phyloP scores from a whole-genome alignment of 1,140 invertebrate genomes.

The Bicyclus anynana region DNA sequence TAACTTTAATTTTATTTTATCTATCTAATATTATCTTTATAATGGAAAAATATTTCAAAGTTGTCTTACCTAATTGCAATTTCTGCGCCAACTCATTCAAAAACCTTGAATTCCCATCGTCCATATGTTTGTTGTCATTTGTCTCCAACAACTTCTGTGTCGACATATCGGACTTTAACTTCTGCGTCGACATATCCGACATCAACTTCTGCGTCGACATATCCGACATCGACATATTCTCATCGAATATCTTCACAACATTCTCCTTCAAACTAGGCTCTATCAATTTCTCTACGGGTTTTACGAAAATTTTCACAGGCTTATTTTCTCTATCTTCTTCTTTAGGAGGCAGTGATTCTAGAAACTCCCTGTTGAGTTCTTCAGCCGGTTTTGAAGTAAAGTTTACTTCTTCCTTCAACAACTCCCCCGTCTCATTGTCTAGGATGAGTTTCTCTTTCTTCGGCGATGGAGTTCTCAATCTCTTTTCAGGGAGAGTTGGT shows the following conservation, averaged over 20 bases:
- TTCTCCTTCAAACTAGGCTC: constrained; percentile 25
- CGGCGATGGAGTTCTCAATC: constrained; percentile 36
- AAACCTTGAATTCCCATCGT: constrained; percentile 13
- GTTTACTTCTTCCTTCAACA: constrained; percentile 37
- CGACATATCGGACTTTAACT: too few relatives aligned
- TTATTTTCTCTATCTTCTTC: constrained; percentile 47
- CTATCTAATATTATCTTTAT: too few relatives aligned
- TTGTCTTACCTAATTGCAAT: constrained; percentile 35
- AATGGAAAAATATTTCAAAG: not conserved
- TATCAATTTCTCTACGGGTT: constrained; percentile 42
- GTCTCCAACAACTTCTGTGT: too few relatives aligned
- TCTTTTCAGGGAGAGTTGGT: constrained; percentile 30
- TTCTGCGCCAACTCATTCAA: constrained; percentile 36
- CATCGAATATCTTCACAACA: not conserved
- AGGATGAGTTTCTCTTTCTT: constrained; percentile 23
- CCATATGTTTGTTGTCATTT: constrained; percentile 1
- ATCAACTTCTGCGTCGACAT: constrained; percentile 12
- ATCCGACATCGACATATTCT: constrained; percentile 1
- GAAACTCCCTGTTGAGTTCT: constrained; percentile 65
- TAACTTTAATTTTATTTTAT: too few relatives aligned
- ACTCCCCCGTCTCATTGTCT: constrained; percentile 41
- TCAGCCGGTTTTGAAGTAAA: constrained; percentile 52
- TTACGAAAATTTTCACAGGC: constrained; percentile 44
- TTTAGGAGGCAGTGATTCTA: constrained; percentile 57
- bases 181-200: too few relatives aligned